These are phyloP conservation scores for Alaudala cheleensis DNA, from an alignment of 2,113 vertebrate species.

Conservation along the genomic window DNA sequence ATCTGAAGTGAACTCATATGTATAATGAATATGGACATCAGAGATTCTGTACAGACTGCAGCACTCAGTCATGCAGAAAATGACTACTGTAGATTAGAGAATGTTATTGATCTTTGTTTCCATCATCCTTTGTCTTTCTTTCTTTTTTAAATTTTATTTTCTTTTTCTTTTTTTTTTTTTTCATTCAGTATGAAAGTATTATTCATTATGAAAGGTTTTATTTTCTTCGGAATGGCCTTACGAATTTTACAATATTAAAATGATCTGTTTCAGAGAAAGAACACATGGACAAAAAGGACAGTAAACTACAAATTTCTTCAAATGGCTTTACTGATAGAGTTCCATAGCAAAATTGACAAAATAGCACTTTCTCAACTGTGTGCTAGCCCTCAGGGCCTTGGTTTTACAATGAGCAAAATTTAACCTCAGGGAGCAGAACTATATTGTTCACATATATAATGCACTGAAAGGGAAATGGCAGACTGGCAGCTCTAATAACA, in stretches of 20 bases:
- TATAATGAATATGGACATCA: background rate
- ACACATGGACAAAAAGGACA: background rate
- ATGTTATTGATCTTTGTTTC: background rate
- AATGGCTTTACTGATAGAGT: background rate
- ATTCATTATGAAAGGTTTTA: too few relatives aligned
- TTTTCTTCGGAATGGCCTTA: background rate
- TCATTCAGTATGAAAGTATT: background rate
- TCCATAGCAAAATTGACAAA: conserved; percentile 43
- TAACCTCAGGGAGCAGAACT: conserved; percentile 25
- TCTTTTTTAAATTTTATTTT: too few relatives aligned
- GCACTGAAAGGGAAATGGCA: conserved; percentile 26
- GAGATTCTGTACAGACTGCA: background rate
- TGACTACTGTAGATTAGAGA: background rate
- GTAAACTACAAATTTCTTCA: conserved; percentile 27
- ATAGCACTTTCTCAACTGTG: conserved; percentile 22
- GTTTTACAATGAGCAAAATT: conserved; percentile 43
- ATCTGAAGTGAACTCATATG: background rate
- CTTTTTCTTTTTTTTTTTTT: background rate
- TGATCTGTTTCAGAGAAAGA: background rate
- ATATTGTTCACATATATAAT: conserved; percentile 56
- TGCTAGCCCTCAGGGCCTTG: conserved; percentile 9
- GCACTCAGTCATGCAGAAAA: background rate
- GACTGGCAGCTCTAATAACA: conserved; percentile 50
- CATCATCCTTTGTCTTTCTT: background rate
- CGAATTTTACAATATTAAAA: background rate